Base-by-base conservation (phyloP, 2,888 invertebrate species). In the Theodoxus fluviatilis region DNA sequence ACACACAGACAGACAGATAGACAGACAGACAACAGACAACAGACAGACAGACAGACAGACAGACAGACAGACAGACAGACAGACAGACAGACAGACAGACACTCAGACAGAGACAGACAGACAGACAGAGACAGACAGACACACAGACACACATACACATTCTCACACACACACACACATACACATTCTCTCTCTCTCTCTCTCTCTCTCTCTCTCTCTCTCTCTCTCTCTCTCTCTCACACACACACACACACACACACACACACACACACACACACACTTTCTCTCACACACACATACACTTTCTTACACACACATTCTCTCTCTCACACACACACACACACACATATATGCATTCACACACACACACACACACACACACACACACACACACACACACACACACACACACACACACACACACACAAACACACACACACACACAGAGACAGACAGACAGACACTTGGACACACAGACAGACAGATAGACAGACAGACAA, bases 401-500 rank as follows among this genome's bases (percentile, higher is more conserved):
- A n/a, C n/a, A n/a, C n/a, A n/a, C n/a, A n/a, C n/a, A n/a, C n/a
- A n/a, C n/a, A n/a, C n/a, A n/a, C n/a, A n/a, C n/a, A n/a, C n/a
- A n/a, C n/a, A n/a, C n/a, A n/a, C n/a, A n/a, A n/a, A n/a, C n/a
- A n/a, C n/a, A n/a, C n/a, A n/a, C n/a, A 25, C 28, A 31, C 28
- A 28, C 18, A 25, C 57, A 57, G 55, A 9, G 7, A n/a, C n/a
- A 55, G 55, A 22, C n/a, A 55, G 1, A 43, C 2, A 18, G 22
- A 52, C 52, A 18, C 52, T 22, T 7, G 1, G 1, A 12, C 43
- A 12, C 43, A 43, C 43, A 43, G 9, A 43, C 43, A 43, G 9
- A 43, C 43, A 43, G 22, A 52, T 25, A 52, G 22, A 52, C 52
- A 52, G 22, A 52, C 52, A 52, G 22, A 52, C 52, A 52, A n/a